phyloP scores from a whole-genome alignment of 2,113 vertebrate genomes.

The Acanthochromis polyacanthus region DNA sequence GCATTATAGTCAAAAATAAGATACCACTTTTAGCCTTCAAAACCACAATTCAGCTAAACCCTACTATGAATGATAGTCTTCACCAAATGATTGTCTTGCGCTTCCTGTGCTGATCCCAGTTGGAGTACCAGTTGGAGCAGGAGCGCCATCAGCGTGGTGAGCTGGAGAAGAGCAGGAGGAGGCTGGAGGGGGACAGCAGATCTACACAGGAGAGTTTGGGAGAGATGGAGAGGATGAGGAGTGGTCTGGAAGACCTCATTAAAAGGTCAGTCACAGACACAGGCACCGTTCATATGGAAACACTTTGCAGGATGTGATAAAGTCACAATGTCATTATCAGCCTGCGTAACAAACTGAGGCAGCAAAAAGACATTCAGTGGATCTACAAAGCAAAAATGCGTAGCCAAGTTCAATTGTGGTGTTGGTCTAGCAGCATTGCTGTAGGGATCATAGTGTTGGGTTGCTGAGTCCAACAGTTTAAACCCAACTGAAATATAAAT shows the following conservation, averaged over 20 bases:
- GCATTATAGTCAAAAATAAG: not conserved
- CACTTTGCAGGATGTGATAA: not conserved
- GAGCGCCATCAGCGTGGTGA: conserved; percentile 76
- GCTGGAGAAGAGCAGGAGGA: conserved; percentile 80
- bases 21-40: not conserved
- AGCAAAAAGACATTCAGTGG: too few relatives aligned
- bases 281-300: not conserved
- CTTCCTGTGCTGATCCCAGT: conserved; percentile 49
- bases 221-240: conserved; percentile 80
- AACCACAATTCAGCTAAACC: not conserved
- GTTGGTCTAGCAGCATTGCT: too few relatives aligned
- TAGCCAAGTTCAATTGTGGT: too few relatives aligned
- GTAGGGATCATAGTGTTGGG: too few relatives aligned
- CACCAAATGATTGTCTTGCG: not conserved
- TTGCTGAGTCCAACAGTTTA: not conserved
- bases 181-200: conserved; percentile 80
- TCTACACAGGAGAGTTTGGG: conserved; percentile 76
- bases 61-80: not conserved
- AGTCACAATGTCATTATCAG: too few relatives aligned
- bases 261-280: conserved; percentile 76
- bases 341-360: too few relatives aligned
- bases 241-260: conserved; percentile 82
- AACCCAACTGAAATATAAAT: not conserved
- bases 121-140: conserved; percentile 82
- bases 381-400: too few relatives aligned